Percentiles rank a stretch among this genome's conserved stretches.
phyloP scores from a whole-genome alignment of 2,797 vertebrate species.

The Phaenicophaeus curvirostris region DNA sequence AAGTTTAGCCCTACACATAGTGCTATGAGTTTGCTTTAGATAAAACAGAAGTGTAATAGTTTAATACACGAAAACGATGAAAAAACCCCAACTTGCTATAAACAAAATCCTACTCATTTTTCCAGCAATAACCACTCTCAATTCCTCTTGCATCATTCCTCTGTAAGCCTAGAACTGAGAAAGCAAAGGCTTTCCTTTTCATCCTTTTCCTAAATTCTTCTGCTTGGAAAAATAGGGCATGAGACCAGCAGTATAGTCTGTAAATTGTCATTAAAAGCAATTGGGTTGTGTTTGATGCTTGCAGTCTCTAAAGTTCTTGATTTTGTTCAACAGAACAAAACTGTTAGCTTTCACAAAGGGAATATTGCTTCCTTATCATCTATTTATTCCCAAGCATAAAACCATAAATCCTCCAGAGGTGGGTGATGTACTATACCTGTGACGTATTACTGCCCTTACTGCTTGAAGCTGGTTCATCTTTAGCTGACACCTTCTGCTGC shows the following conservation, averaged over 20 bases:
- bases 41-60: background rate
- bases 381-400: background rate
- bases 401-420: background rate
- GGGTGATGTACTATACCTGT: conserved; percentile 76
- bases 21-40: background rate
- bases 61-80: background rate
- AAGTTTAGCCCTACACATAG: background rate
- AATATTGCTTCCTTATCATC: background rate
- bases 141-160: background rate
- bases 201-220: background rate
- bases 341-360: background rate
- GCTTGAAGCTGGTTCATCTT: conserved; percentile 86
- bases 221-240: background rate
- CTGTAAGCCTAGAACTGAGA: background rate
- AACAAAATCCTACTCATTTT: background rate
- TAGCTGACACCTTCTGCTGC: conserved; percentile 88
- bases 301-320: background rate
- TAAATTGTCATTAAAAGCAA: background rate
- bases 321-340: background rate
- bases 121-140: background rate
- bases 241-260: rapidly evolving
- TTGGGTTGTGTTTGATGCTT: background rate
- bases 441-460: conserved; percentile 83
- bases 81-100: background rate
- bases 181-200: background rate